Evolutionary conservation across 2,797 vertebrate genomes (phyloP), one percentile per base, ranked within the genome.

Genomic region (Gallinago solitaria): DNA sequence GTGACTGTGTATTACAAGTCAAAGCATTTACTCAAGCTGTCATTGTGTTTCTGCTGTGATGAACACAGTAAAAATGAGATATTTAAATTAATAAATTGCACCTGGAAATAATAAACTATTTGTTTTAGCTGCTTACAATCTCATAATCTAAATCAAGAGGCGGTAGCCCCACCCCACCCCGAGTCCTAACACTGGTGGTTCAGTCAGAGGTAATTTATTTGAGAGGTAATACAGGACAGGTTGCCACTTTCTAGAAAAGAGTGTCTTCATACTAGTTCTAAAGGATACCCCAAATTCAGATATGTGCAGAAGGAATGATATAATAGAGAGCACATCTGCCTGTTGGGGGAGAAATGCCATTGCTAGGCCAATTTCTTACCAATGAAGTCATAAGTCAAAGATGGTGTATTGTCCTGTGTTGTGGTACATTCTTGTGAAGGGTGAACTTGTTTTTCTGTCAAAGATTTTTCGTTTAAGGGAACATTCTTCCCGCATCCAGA

Each of bases 401-500:
- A 33, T 54, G 47, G 25, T 75, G 39, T 39, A 67, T 87, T 93
- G 89, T 95, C 59, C 48, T 63, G 0, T 73, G 56, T 65, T 83
- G 16, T 67, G 85, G 83, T 79, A 60, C 80, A 28, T 82, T 57
- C 18, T 91, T 95, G 24, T 83, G 85, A 93, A 83, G 75, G 70
- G 59, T 53, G 60, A 87, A 63, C 56, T 94, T 92, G 76, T 63
- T 95, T 86, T 96, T 89, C 87, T 91, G 12, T 60, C 4, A 2
- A 88, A 84, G 33, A 56, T 47, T 83, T 91, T 89, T 94, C 70
- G 6, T 80, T 93, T 74, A 68, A 70, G 68, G 59, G 78, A 93
- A 74, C 74, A 70, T 94, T 96, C 86, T 95, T 95, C 74, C 51
- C 77, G 32, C 63, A 89, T 95, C 51, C 77, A 91, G 74, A 94